Percentiles rank a stretch among this genome's conserved stretches.
Evolutionary conservation across 1,140 invertebrate genomes (phyloP).

Genomic region (Daktulosphaira vitifoliae): DNA sequence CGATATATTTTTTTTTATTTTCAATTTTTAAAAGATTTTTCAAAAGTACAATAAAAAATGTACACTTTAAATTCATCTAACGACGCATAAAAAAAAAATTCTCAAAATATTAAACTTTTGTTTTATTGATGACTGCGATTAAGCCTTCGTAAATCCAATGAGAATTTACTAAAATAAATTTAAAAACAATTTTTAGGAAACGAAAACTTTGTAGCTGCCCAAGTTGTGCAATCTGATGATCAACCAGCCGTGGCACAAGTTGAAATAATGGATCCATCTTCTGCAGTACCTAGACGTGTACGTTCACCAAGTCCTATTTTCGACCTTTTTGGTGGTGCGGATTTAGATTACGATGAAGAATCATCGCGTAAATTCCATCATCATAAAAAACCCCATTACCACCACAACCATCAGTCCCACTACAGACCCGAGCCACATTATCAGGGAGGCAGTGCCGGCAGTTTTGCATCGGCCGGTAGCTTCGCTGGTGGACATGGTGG

Average conservation of each 20-base stretch:
- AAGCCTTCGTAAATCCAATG: too few species aligned
- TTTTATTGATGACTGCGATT: too few species aligned
- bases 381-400: background rate
- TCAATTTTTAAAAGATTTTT: background rate
- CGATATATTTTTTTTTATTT: background rate
- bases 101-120: too few species aligned
- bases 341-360: background rate
- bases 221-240: background rate
- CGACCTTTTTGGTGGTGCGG: background rate
- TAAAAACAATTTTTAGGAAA: too few species aligned
- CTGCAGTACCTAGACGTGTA: background rate
- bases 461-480: conserved; percentile 17
- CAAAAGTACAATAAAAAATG: background rate
- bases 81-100: too few species aligned
- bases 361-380: background rate
- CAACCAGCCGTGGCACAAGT: background rate
- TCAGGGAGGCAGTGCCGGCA: background rate
- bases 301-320: conserved; percentile 13
- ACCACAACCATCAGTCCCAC: background rate
- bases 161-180: too few species aligned
- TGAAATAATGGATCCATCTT: background rate
- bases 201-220: background rate
- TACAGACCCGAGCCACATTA: background rate
- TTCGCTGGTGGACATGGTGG: conserved; percentile 10
- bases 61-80: background rate